Conservation (phyloP, 2,888 invertebrate genomes). For the Branchinecta sandiegonensis region DNA sequence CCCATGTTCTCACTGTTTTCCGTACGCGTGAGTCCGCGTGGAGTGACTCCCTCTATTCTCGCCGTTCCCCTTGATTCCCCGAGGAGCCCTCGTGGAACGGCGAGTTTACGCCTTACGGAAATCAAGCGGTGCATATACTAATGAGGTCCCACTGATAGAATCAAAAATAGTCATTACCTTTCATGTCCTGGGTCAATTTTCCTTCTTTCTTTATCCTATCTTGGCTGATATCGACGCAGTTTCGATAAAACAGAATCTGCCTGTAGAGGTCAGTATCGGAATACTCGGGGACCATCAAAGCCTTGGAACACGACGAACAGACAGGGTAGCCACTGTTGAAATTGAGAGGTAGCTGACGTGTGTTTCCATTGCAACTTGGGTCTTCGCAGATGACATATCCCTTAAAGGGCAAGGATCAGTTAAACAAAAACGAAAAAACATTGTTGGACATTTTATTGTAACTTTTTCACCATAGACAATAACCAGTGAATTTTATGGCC, state of each 20-base stretch:
- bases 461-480: too few species aligned
- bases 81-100: too few species aligned
- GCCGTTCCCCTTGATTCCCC: too few species aligned
- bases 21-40: too few species aligned
- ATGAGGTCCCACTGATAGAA: not conserved
- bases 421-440: too few species aligned
- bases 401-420: conserved; percentile 28
- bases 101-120: too few species aligned
- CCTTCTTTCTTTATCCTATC: not conserved
- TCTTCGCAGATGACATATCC: conserved; percentile 78
- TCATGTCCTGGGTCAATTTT: not conserved
- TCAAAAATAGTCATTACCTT: not conserved
- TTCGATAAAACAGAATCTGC: not conserved
- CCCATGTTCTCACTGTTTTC: too few species aligned
- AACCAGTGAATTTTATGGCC: too few species aligned
- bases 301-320: conserved; percentile 59
- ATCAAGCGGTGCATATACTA: too few species aligned
- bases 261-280: conserved; percentile 5
- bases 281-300: conserved; percentile 49
- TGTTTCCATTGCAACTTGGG: conserved; percentile 61
- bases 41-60: too few species aligned
- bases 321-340: conserved; percentile 47
- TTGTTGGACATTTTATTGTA: too few species aligned
- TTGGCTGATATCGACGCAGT: not conserved
- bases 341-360: conserved; percentile 45